Base-by-base conservation (phyloP, 2,797 vertebrate species). In the Mormyrops attenuatus region DNA sequence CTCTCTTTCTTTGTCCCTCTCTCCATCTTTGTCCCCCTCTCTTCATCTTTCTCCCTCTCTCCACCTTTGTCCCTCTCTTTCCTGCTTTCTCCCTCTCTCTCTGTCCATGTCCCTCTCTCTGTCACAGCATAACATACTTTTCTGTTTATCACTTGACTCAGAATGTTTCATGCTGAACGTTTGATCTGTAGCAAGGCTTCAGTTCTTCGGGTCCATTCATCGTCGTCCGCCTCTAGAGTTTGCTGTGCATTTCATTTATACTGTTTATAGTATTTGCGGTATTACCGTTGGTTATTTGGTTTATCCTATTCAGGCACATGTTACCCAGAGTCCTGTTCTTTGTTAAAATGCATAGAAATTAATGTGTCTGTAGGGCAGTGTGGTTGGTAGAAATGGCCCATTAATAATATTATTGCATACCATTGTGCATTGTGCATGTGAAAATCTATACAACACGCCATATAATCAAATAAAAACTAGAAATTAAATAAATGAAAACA, bases 401-500 rank as follows among this genome's bases (percentile, higher is more conserved):
- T 50, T 49, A 85, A 85, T 73, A 73, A 73, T 38, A 34, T 73
- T 73, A 38, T 73, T 73, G 5, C 47, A 85, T 13, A 50, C 41
- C 41, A 22, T 50, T 47, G 41, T 85, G 20, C 20, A 9, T 26
- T 44, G 41, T 84, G 8, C 20, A 26, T 47, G 20, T 85, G 22
- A 49, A 50, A 85, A 85, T 85, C 47, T 50, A 49, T 49, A 50
- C 47, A 52, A 85, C n/a, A 44, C 8, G n/a, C 41, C 49, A 44
- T 85, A 85, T 50, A 50, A 49, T 44, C n/a, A 85, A 50, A 30
- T n/a, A 50, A 15, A 53, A 38, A 55, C 26, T 53, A 49, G 80
- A 85, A 85, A 85, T 87, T 34, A 30, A 87, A 55, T 55, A 86
- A 26, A 86, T 86, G 47, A 87, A 55, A 87, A 53, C 49, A 52